A percentile compares a stretch with the other conserved stretches of the same genome.
Evolutionary conservation across 2,797 vertebrate species (phyloP).

Genomic region (Enteromius argenteus): DNA sequence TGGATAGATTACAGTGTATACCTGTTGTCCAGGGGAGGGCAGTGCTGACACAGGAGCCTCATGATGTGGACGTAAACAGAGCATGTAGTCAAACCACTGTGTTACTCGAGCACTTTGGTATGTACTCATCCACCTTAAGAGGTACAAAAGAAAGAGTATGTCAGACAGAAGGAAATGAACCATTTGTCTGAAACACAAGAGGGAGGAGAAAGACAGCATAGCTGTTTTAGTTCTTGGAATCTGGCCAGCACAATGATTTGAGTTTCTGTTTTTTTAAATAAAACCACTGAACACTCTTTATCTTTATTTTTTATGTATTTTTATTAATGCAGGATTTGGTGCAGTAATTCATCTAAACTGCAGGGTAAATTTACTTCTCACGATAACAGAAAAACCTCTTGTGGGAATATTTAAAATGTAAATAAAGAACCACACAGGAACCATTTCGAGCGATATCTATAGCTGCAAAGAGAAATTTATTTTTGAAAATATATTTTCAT

Average conservation of each 20-base stretch:
- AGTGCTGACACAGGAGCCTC: background rate
- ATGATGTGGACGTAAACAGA: background rate
- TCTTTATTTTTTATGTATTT: background rate
- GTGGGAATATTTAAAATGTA: background rate
- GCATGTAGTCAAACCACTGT: slow-evolving; percentile 10
- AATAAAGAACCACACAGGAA: too few relatives aligned
- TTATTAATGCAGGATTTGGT: background rate
- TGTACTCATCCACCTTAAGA: background rate
- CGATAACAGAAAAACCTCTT: background rate
- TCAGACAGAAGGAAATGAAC: background rate
- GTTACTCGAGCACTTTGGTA: background rate
- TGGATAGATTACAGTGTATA: background rate
- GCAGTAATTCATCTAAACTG: background rate
- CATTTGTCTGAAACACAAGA: background rate
- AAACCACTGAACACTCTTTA: background rate
- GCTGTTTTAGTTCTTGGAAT: background rate
- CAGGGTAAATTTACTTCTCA: background rate
- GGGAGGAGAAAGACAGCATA: background rate
- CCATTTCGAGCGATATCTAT: background rate
- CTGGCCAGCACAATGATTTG: background rate
- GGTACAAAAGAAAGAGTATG: background rate
- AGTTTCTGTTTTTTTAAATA: background rate
- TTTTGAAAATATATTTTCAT: background rate
- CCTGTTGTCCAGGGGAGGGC: background rate
- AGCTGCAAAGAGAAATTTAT: background rate